Base-by-base conservation (phyloP, 2,113 vertebrate genomes). In the Camelus dromedarius region DNA sequence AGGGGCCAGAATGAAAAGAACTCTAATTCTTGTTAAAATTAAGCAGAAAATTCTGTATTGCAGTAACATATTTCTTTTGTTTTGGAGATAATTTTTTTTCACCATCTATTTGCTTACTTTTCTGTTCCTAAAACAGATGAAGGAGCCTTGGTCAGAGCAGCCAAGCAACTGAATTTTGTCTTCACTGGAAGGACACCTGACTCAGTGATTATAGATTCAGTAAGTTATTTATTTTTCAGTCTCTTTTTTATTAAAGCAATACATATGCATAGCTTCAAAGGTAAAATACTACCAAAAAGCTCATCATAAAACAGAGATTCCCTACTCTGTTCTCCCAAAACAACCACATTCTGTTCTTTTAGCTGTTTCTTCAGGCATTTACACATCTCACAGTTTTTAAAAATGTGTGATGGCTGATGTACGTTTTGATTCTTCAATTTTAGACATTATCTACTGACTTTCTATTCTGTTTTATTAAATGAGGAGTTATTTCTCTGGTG, bases 131-230 rank as follows among this genome's bases (percentile, higher is more conserved):
- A 72, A 89, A 58, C 96, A 99, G 99, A 99, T 98, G 99, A 99
- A 98, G 99, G 99, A 35, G 99, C 99, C 1, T 98, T 99, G 98
- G 99, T 99, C 97, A 99, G 99, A 98, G 99, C 99, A 60, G 99
- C 99, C 72, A 99, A 96, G 50, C 98, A 99, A 96, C 98, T 99
- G 87, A 99, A 97, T 96, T 99, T 99, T 95, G 99, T 99, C 80
- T 99, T 99, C 98, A 99, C 99, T 52, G 99, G 99, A 95, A 98
- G 99, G 98, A 99, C 99, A 30, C 99, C 99, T 35, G 99, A 99
- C 98, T 99, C 98, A 0, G 99, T 99, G 95, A 99, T 99, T 81
- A 98, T 99, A 95, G 99, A 99, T 96, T 98, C 99, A 86, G 99
- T 99, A 98, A 97, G 97, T 97, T 81, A n/a, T 26, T 81, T 89